Evolutionary conservation across 2,888 invertebrate genomes (phyloP).

Genomic region (Germaria angustata): DNA sequence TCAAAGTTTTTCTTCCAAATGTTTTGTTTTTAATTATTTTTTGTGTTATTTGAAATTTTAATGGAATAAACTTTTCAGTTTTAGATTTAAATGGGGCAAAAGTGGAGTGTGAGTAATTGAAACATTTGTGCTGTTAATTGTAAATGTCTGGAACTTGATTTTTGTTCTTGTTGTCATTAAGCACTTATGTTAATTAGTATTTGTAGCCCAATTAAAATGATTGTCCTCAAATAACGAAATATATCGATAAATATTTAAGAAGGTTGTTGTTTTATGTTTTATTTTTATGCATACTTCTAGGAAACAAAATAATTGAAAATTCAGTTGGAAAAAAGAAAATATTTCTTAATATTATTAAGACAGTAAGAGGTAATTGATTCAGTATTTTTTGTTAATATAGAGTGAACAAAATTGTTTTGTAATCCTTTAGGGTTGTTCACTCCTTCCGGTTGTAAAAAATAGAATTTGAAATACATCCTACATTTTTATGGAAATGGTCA

Average conservation of each 20-base stretch:
- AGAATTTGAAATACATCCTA: too few relatives aligned
- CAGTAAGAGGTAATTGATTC: too few relatives aligned
- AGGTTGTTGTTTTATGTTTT: too few relatives aligned
- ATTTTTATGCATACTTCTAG: too few relatives aligned
- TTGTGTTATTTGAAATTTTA: slow-evolving; percentile 37
- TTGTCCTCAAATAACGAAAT: slow-evolving; percentile 35
- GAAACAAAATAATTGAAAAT: too few relatives aligned
- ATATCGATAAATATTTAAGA: slow-evolving; percentile 61
- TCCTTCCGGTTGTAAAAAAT: too few relatives aligned
- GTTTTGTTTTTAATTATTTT: slow-evolving; percentile 60
- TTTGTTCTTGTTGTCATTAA: slow-evolving; percentile 33
- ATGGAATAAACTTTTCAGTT: slow-evolving; percentile 47
- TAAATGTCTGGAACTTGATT: slow-evolving; percentile 68
- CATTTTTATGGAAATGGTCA: too few relatives aligned
- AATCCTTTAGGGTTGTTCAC: too few relatives aligned
- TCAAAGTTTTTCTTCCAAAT: slow-evolving; percentile 52
- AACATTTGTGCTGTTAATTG: slow-evolving; percentile 77
- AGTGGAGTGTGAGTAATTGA: slow-evolving; percentile 76
- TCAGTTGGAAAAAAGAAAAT: too few relatives aligned
- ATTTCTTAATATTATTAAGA: too few relatives aligned
- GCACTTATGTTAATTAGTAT: slow-evolving; percentile 64
- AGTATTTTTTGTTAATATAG: too few relatives aligned
- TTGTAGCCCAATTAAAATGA: slow-evolving; percentile 56
- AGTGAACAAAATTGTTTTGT: too few relatives aligned
- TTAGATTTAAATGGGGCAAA: slow-evolving; percentile 10